A percentile compares a stretch with the other conserved stretches of the same genome.
Evolutionary conservation across 2,888 invertebrate genomes (phyloP).

Genomic region (Caenorhabditis afra): DNA sequence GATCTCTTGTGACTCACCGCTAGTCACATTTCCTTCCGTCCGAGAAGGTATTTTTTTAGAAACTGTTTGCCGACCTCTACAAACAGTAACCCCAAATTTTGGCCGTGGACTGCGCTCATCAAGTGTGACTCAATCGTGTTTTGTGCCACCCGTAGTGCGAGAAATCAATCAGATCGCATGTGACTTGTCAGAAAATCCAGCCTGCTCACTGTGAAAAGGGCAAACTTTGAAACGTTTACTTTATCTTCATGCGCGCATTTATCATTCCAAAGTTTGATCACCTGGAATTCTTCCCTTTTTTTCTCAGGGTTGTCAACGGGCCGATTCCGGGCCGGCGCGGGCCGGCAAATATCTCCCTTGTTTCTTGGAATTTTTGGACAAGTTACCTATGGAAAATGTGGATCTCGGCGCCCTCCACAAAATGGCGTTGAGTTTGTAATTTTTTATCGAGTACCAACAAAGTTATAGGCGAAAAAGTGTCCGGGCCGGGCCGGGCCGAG

Average conservation of each 20-base stretch:
- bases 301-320: too few species aligned
- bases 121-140: slow-evolving; percentile 48
- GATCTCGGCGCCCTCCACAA: too few species aligned
- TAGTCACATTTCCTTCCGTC: slow-evolving; percentile 27
- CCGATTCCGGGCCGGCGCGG: too few species aligned
- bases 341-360: too few species aligned
- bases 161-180: slow-evolving; percentile 13
- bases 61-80: slow-evolving; percentile 43
- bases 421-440: too few species aligned
- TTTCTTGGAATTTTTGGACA: too few species aligned
- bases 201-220: slow-evolving; percentile 9
- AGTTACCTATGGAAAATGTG: too few species aligned
- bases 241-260: slow-evolving; percentile 16
- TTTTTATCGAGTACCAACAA: too few species aligned
- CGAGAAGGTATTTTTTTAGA: slow-evolving; percentile 26
- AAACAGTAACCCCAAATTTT: slow-evolving; percentile 42
- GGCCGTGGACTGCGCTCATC: slow-evolving; percentile 48
- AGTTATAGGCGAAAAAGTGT: too few species aligned
- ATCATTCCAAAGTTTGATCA: slow-evolving; percentile 28
- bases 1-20: slow-evolving; percentile 45
- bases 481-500: too few species aligned
- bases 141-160: slow-evolving; percentile 41
- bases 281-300: slow-evolving; percentile 19
- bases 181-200: slow-evolving; percentile 25
- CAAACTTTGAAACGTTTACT: slow-evolving; percentile 34